Percentiles rank a stretch among this genome's conserved stretches.
phyloP scores from a whole-genome alignment of 2,797 vertebrate species.

The Myotis daubentonii region DNA sequence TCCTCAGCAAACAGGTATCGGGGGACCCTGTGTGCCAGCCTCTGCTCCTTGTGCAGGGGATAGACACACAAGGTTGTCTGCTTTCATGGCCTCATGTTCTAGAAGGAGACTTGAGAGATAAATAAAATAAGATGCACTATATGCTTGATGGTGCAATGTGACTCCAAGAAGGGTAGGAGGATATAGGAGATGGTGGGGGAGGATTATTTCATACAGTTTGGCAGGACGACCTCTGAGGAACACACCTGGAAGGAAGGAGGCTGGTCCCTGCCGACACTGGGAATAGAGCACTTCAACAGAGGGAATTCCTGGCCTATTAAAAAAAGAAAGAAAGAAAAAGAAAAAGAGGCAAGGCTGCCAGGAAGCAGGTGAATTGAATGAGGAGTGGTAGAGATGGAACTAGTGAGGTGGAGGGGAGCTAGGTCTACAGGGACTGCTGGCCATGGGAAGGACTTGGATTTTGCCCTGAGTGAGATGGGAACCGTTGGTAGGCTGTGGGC shows the following conservation, averaged over 20 bases:
- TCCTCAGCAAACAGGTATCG: not conserved
- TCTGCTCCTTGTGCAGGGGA: not conserved
- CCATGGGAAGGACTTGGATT: not conserved
- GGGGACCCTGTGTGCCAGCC: not conserved
- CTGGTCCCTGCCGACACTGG: not conserved
- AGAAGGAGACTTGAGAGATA: not conserved
- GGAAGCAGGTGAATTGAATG: not conserved
- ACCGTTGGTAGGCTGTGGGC: not conserved
- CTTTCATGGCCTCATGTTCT: not conserved
- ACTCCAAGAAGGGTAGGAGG: not conserved
- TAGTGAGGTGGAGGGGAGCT: not conserved
- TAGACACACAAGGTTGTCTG: not conserved
- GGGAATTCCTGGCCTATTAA: not conserved
- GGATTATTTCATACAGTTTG: not conserved
- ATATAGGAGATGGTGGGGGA: not conserved
- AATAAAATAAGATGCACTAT: not conserved
- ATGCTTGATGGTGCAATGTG: not conserved
- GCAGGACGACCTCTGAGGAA: not conserved
- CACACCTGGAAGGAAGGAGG: not conserved
- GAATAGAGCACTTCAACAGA: not conserved
- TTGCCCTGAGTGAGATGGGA: not conserved
- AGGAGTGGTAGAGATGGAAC: not conserved
- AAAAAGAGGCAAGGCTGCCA: not conserved
- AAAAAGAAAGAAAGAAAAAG: not conserved
- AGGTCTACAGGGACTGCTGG: not conserved